Evolutionary conservation across 2,888 invertebrate species (phyloP).

Genomic region (Spicauda simplicius): DNA sequence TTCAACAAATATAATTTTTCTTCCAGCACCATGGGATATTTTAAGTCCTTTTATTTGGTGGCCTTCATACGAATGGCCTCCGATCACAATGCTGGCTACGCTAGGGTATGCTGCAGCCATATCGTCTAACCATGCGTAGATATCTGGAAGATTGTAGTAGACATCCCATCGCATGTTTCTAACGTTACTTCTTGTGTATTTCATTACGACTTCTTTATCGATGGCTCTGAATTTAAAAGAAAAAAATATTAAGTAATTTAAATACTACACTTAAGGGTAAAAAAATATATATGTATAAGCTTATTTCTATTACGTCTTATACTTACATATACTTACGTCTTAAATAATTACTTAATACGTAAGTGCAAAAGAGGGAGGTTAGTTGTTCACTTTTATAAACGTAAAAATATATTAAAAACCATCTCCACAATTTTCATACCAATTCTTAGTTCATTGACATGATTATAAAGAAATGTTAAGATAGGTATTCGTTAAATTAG

Average conservation of each 20-base stretch:
- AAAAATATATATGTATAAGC: too few species aligned
- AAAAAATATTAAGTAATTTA: background rate
- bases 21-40: conserved; percentile 67
- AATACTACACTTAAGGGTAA: too few species aligned
- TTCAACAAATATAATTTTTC: conserved; percentile 68
- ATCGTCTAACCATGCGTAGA: conserved; percentile 84
- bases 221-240: conserved; percentile 71
- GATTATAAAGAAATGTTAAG: too few species aligned
- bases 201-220: conserved; percentile 71
- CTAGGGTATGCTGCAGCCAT: conserved; percentile 73
- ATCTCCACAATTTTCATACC: too few species aligned
- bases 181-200: conserved; percentile 54
- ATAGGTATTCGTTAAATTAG: too few species aligned
- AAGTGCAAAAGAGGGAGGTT: too few species aligned
- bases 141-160: conserved; percentile 86
- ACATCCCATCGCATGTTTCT: conserved; percentile 81
- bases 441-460: too few species aligned
- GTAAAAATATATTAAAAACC: too few species aligned
- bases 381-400: too few species aligned
- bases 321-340: too few species aligned
- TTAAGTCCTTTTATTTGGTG: conserved; percentile 77
- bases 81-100: conserved; percentile 65
- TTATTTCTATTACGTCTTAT: too few species aligned
- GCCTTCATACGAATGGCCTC: conserved; percentile 76
- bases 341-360: too few species aligned